Conservation (phyloP, 2,888 invertebrate genomes). For the Hyppa rectilinea region DNA sequence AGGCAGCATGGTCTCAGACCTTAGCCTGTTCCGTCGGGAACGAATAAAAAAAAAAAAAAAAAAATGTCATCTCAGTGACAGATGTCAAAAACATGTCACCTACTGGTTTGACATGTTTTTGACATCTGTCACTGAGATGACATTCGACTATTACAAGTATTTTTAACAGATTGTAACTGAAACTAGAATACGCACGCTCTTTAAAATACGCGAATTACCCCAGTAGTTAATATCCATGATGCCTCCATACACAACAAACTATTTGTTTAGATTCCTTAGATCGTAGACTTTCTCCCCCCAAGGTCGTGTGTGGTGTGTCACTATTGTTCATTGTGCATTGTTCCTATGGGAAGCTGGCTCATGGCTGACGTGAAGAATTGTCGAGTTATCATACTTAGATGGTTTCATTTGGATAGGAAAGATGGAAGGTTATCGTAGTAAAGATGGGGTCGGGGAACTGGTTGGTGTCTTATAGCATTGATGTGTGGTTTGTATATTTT, state of each 20-base stretch:
- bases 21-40: too few species aligned
- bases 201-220: too few species aligned
- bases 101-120: too few species aligned
- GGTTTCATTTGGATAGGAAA: slow-evolving; percentile 37
- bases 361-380: slow-evolving; percentile 34
- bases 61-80: too few species aligned
- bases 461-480: neutral
- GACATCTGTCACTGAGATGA: too few species aligned
- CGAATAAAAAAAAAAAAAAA: too few species aligned
- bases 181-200: too few species aligned
- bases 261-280: slow-evolving; percentile 37
- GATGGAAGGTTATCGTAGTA: slow-evolving; percentile 24
- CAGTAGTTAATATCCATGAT: neutral
- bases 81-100: too few species aligned
- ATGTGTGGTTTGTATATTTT: neutral
- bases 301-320: slow-evolving; percentile 66
- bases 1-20: too few species aligned
- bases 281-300: slow-evolving; percentile 67
- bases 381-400: slow-evolving; percentile 34
- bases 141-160: too few species aligned
- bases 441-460: slow-evolving; percentile 14
- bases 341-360: slow-evolving; percentile 60
- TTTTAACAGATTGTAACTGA: too few species aligned
- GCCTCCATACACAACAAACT: neutral
- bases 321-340: slow-evolving; percentile 71